Evolutionary conservation across 2,888 invertebrate species (phyloP), one percentile per base, ranked within the genome.

Genomic region (Pammene aurita): DNA sequence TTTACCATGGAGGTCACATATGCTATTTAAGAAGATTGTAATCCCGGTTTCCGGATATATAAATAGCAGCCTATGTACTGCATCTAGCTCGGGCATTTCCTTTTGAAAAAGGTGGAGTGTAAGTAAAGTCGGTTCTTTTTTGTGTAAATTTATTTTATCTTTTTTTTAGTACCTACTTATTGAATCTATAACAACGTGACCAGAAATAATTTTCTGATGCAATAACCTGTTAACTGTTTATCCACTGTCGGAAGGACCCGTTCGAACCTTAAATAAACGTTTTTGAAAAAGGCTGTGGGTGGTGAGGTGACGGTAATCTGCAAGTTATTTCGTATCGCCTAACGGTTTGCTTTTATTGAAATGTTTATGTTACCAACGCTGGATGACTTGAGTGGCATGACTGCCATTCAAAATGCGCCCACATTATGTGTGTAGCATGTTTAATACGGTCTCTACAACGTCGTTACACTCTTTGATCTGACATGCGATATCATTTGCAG

Each of bases 261-360:
- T 48, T 16, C 44, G 65, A 26, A 48, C 60, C 35, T 34, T 58
- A 46, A 55, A 60, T 60, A 48, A 60, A 76, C 75, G 76, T 84
- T 82, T 74, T 75, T 75, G 77, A 80, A 82, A 83, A 84, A 77
- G 18, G 18, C 78, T 74, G 78, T 80, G 76, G 77, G 79, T 78
- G 77, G 76, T n/a, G n/a, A n/a, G n/a, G n/a, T n/a, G 74, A 75
- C 77, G 77, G 81, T 79, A 84, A 83, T 83, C 83, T 78, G 82
- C 81, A 83, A 84, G 84, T 85, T 85, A 82, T 86, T 87, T 86
- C 78, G 82, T 83, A 82, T 84, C 77, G 78, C 76, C 81, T 89
- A 89, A 88, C 89, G 86, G 88, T 84, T 80, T 74, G 76, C 77
- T 81, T 84, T 83, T 82, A 79, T 82, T 77, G 76, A 78, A 78